phyloP scores from a whole-genome alignment of 2,113 vertebrate genomes.

The Galeopterus variegatus region DNA sequence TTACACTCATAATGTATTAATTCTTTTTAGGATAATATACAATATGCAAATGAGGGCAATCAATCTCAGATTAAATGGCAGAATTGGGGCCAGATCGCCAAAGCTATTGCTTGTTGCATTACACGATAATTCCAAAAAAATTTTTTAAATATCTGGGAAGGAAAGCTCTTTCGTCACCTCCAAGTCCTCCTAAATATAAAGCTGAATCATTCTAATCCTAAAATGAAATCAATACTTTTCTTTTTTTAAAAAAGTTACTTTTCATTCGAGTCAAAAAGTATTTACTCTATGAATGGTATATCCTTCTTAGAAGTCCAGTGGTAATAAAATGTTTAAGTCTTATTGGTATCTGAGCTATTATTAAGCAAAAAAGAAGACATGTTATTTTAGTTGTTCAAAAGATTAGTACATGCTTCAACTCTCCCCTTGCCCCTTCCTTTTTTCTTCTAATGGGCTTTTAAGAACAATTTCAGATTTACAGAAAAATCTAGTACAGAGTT shows the following conservation, averaged over 20 bases:
- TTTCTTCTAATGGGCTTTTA: conserved; percentile 20
- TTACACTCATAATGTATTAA: not conserved
- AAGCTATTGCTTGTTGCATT: conserved; percentile 26
- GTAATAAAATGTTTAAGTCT: conserved; percentile 57
- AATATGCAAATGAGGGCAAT: conserved; percentile 22
- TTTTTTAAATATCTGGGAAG: not conserved
- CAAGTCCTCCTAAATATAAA: not conserved
- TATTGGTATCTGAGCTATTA: conserved; percentile 46
- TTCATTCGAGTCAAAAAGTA: conserved; percentile 39
- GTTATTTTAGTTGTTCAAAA: conserved; percentile 30
- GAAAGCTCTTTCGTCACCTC: not conserved
- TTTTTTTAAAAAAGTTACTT: not conserved
- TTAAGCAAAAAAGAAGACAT: conserved; percentile 37
- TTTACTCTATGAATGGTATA: not conserved
- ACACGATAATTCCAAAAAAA: conserved; percentile 9
- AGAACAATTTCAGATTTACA: conserved; percentile 32
- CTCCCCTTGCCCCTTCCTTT: not conserved
- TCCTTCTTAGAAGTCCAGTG: conserved; percentile 13
- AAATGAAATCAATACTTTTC: conserved; percentile 34
- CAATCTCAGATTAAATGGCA: conserved; percentile 1
- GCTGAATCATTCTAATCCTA: not conserved
- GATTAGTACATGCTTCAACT: conserved; percentile 9
- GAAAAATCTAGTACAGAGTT: conserved; percentile 16
- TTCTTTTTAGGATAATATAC: conserved; percentile 17
- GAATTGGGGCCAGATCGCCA: not conserved